Evolutionary conservation across 2,888 invertebrate genomes (phyloP), one percentile per base, ranked within the genome.

Genomic region (Meloe dianella): DNA sequence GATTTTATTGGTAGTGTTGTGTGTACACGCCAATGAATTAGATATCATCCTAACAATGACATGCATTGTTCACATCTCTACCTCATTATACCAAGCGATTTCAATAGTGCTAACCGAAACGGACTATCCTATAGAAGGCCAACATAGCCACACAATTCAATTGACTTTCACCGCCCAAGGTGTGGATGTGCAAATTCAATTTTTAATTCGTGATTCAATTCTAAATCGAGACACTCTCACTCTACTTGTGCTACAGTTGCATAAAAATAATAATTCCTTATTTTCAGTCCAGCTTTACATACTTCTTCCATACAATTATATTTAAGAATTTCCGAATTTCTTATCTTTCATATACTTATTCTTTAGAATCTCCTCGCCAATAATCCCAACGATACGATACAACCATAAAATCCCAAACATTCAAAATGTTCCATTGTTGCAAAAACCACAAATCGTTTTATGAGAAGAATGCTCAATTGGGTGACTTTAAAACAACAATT

Each of bases 341-440:
- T n/a, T n/a, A n/a, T n/a, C n/a, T n/a, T n/a, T 20, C 47, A 47
- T 47, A 20, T 47, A 20, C 47, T 47, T 47, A 20, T n/a, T n/a
- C 22, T 20, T 9, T 47, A 47, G 47, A 20, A 47, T 47, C 47
- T 47, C 20, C 20, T 47, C 47, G 47, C 47, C 47, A 47, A 47
- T 47, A 47, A 20, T 47, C 47, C 20, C 38, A 58, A 51, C 67
- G 60, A 61, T 61, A 51, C 67, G 60, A 61, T 60, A 68, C 77
- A 74, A 79, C 80, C 79, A 80, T 81, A 80, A 81, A 80, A 82
- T 82, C 75, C 78, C 69, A 81, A 81, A 80, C 75, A 82, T 82
- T 82, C 81, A 80, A 82, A 82, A 81, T 81, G 81, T 80, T 80
- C 82, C 81, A 82, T 82, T 82, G 82, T 82, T 81, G 74, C 77